Percentiles rank a stretch among this genome's conserved stretches.
phyloP scores from a whole-genome alignment of 2,888 invertebrate genomes.

The Caenorhabditis becei region DNA sequence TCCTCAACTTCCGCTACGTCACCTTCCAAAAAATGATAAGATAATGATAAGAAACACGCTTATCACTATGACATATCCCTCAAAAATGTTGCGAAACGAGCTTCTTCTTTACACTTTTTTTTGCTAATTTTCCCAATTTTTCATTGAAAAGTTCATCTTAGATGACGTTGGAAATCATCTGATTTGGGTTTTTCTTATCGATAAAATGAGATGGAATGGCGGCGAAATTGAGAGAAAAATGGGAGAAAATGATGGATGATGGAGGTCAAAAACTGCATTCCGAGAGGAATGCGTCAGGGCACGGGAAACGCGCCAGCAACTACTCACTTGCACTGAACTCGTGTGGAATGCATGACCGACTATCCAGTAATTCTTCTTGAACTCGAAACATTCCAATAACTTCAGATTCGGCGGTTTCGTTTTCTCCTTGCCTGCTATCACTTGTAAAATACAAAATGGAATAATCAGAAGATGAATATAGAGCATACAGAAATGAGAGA shows the following conservation, averaged over 20 bases:
- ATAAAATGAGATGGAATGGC: conserved; percentile 4
- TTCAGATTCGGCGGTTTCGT: conserved; percentile 47
- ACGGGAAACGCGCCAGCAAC: too few species aligned
- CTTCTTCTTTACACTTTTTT: conserved; percentile 21
- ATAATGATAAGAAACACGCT: conserved; percentile 47
- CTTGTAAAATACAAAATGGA: too few species aligned
- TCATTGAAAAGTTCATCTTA: conserved; percentile 3
- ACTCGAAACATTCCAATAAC: conserved; percentile 64
- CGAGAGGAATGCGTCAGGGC: neutral
- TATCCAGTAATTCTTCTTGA: conserved; percentile 65
- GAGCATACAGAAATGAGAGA: neutral
- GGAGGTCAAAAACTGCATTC: conserved; percentile 36
- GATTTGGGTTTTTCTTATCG: conserved; percentile 24
- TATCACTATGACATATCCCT: conserved; percentile 19
- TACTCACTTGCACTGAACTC: conserved; percentile 58
- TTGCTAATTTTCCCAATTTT: neutral
- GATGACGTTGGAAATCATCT: conserved; percentile 30
- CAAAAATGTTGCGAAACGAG: conserved; percentile 27
- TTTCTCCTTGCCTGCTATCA: too few species aligned
- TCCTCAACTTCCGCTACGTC: conserved; percentile 26
- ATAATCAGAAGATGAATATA: neutral
- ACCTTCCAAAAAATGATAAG: conserved; percentile 20
- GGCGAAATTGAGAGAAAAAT: neutral
- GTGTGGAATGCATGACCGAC: conserved; percentile 66
- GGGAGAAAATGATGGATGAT: conserved; percentile 46